These are phyloP conservation scores for Periophthalmus modestus DNA, from an alignment of 2,113 vertebrate genomes.

Conservation along the genomic window DNA sequence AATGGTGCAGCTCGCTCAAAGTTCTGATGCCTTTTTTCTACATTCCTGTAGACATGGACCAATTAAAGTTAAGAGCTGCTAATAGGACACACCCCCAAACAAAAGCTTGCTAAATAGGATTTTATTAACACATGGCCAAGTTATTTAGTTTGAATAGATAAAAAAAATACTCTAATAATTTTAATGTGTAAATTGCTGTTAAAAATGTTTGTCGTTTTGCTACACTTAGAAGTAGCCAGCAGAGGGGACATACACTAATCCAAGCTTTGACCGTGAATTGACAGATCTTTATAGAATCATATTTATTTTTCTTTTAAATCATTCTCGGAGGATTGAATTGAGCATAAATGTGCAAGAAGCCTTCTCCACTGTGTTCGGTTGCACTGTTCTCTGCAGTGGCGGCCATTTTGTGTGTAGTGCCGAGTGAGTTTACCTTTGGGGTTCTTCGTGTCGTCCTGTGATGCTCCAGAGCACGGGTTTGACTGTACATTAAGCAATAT, in stretches of 20 bases:
- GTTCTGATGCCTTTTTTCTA: not conserved
- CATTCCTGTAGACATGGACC: not conserved
- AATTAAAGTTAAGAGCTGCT: not conserved
- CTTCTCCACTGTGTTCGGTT: not conserved
- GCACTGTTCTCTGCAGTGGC: not conserved
- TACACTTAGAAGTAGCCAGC: not conserved
- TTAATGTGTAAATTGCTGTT: too few relatives aligned
- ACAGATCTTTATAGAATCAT: not conserved
- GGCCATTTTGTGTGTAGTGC: conserved; percentile 22
- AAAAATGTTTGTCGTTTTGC: too few relatives aligned
- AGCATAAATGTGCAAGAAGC: not conserved
- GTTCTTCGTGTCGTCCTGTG: conserved; percentile 42
- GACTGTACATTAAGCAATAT: conserved; percentile 65
- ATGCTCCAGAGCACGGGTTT: conserved; percentile 17
- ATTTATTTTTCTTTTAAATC: not conserved
- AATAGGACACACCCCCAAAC: too few relatives aligned
- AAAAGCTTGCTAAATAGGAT: too few relatives aligned
- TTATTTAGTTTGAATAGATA: too few relatives aligned
- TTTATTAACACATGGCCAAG: too few relatives aligned
- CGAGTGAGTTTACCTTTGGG: not conserved
- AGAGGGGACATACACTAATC: not conserved
- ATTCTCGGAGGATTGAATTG: not conserved
- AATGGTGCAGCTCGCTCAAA: not conserved
- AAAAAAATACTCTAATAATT: too few relatives aligned
- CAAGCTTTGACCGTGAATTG: not conserved